A percentile compares a stretch with the other conserved stretches of the same genome.
phyloP scores from a whole-genome alignment of 2,888 invertebrate genomes.

The Resseliella maxima region DNA sequence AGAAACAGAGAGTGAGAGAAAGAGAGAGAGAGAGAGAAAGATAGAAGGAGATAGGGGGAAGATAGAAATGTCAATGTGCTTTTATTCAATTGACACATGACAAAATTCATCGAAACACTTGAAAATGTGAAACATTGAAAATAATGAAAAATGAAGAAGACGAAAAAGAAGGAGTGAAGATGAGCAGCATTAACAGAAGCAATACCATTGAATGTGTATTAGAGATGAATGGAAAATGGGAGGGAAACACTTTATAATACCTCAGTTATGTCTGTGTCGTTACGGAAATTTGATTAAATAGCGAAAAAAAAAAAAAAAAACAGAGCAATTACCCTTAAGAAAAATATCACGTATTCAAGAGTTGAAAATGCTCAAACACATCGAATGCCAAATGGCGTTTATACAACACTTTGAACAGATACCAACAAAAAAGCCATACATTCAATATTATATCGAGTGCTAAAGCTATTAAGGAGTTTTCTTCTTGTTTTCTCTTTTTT shows the following conservation, averaged over 20 bases:
- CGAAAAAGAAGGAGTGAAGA: neutral
- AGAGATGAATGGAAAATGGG: too few species aligned
- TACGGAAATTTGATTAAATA: conserved; percentile 24
- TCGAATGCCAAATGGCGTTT: neutral
- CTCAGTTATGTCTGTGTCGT: neutral
- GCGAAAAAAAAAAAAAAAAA: too few species aligned
- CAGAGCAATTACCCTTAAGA: conserved; percentile 27
- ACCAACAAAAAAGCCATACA: neutral
- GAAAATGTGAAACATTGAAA: neutral
- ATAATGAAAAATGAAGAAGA: neutral
- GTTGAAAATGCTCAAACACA: neutral
- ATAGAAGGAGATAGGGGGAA: neutral
- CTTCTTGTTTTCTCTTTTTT: neutral
- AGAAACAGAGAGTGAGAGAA: too few species aligned
- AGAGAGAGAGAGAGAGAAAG: too few species aligned
- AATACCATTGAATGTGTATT: too few species aligned
- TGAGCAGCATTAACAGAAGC: too few species aligned
- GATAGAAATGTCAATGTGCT: conserved; percentile 8
- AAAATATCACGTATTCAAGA: neutral
- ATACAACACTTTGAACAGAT: neutral
- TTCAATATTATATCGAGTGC: neutral
- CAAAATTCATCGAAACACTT: conserved; percentile 32
- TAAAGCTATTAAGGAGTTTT: neutral
- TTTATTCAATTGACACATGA: conserved; percentile 19
- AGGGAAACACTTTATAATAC: too few species aligned